Evolutionary conservation across 2,888 invertebrate species (phyloP).

Genomic region (Creontiades dilutus): DNA sequence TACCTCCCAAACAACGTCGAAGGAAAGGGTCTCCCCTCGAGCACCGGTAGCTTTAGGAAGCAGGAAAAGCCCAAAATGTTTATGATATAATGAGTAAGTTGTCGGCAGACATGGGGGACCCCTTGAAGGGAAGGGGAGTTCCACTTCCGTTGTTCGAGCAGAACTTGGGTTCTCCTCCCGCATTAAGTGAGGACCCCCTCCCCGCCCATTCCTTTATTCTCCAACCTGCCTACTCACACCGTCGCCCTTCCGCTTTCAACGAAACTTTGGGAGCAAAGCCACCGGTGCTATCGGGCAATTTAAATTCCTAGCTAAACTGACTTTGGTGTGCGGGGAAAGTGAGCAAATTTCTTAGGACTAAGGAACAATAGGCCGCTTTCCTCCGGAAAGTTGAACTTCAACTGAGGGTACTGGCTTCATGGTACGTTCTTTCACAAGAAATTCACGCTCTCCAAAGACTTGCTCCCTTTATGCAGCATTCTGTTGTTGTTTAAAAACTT

Average conservation of each 20-base stretch:
- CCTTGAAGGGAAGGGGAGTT: constrained; percentile 4
- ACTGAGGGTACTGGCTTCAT: not conserved
- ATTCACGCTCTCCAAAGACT: not conserved
- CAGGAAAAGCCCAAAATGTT: constrained; percentile 58
- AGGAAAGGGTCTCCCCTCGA: not conserved
- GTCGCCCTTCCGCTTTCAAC: not conserved
- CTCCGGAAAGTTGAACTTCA: constrained; percentile 41
- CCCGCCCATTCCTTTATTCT: not conserved
- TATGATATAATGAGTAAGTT: constrained; percentile 64
- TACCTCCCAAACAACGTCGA: constrained; percentile 33
- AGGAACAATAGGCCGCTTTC: constrained; percentile 57
- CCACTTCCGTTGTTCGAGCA: constrained; percentile 43
- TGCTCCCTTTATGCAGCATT: not conserved
- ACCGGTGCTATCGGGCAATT: constrained; percentile 62
- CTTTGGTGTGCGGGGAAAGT: constrained; percentile 34
- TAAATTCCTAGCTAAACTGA: constrained; percentile 66
- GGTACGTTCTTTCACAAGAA: not conserved
- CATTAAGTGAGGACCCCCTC: not conserved
- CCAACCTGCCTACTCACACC: not conserved
- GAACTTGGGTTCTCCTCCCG: constrained; percentile 30
- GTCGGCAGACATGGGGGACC: constrained; percentile 41
- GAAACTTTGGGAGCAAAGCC: constrained; percentile 50
- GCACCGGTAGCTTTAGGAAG: not conserved
- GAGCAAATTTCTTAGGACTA: constrained; percentile 53
- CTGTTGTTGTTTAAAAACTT: constrained; percentile 22